Evolutionary conservation across 2,113 vertebrate genomes (phyloP), one percentile per base, ranked within the genome.

Genomic region (Trochalopteron elliotii): DNA sequence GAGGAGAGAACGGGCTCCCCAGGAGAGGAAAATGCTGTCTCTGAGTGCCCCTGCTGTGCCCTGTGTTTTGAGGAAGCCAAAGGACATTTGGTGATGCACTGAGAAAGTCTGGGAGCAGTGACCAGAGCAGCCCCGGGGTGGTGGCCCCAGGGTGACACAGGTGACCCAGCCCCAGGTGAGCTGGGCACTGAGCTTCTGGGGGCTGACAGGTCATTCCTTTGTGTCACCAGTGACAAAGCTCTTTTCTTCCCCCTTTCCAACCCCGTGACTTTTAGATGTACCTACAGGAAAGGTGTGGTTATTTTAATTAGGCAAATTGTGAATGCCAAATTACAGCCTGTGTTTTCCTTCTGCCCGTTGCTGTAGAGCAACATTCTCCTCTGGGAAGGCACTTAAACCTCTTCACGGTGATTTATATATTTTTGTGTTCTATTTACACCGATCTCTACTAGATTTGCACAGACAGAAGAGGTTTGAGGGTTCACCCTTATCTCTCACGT

Each of bases 21-120:
- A 7, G n/a, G 55, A 2, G 10, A 12, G n/a, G 55, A 5, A 4
- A 45, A 8, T 1, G 13, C 15, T 24, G 63, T 6, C 67, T 21
- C 24, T 8, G 83, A 11, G 39, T 10, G 44, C 44, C 68, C 67
- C 31, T 40, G 83, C 75, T 84, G 44, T 21, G 20, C 45, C 45
- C 45, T 22, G 70, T 8, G 53, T 9, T 8, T 35, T 10, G 1
- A 3, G 31, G 47, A 49, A 74, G 18, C 53, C 23, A 45, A 21
- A 2, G 2, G 35, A 37, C 9, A 8, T 44, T 61, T 44, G 20
- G 14, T 30, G 69, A 40, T 1, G 10, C 22, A 8, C 5, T 5
- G 44, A 7, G n/a, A 42, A 84, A 61, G 67, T 10, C 19, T 4
- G 17, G 74, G 27, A 72, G 45, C 1, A 3, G 10, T n/a, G 5